Evolutionary conservation across 2,113 vertebrate genomes (phyloP).

Genomic region (Petaurus breviceps): DNA sequence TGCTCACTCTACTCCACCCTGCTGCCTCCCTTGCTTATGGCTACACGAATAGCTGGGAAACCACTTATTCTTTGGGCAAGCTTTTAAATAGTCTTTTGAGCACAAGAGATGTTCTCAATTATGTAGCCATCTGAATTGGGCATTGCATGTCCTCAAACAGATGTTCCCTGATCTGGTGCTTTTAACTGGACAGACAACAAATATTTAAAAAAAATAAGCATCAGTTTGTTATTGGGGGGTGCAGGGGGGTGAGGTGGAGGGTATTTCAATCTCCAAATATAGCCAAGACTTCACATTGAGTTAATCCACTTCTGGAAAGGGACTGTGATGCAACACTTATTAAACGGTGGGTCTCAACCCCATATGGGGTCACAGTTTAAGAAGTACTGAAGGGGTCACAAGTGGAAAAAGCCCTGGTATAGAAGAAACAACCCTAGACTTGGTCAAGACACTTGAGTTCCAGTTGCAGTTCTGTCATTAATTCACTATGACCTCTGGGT

Average conservation of each 20-base stretch:
- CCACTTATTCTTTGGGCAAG: neutral
- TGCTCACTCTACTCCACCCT: neutral
- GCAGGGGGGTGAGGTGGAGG: neutral
- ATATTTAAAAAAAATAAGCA: neutral
- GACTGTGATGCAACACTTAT: too few relatives aligned
- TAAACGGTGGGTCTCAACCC: too few relatives aligned
- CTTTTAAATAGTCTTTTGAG: neutral
- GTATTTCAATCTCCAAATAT: neutral
- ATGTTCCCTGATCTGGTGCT: constrained; percentile 7
- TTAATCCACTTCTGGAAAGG: neutral
- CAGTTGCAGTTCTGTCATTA: neutral
- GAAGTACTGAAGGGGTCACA: too few relatives aligned
- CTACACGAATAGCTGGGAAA: neutral
- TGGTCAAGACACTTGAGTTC: neutral
- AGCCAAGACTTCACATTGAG: neutral
- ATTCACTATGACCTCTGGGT: neutral
- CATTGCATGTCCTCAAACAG: constrained; percentile 51
- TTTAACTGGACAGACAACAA: neutral
- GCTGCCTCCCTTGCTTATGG: neutral
- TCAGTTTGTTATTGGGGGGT: neutral
- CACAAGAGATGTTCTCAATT: constrained; percentile 55
- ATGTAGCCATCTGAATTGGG: constrained; percentile 5
- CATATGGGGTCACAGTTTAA: too few relatives aligned
- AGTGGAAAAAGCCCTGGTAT: neutral
- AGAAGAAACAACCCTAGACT: neutral